Conservation (phyloP, 2,113 vertebrate genomes). For the Riparia riparia region DNA sequence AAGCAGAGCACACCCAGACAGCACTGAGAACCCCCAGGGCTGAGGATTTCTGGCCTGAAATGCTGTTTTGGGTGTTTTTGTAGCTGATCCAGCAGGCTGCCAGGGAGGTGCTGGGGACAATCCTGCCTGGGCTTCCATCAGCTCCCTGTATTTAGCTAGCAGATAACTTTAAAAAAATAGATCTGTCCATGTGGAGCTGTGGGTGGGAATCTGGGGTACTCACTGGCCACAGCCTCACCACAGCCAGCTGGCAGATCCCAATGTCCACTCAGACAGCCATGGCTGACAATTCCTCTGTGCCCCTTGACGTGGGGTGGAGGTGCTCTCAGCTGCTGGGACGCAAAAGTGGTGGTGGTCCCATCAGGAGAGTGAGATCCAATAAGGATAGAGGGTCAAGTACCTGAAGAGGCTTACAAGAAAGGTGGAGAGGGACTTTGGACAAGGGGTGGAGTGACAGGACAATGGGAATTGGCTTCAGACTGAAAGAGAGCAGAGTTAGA, state of each 20-base stretch:
- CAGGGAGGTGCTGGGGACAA: not conserved
- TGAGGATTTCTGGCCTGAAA: not conserved
- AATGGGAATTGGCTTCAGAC: rapidly evolving
- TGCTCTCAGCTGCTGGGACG: not conserved
- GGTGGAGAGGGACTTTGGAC: not conserved
- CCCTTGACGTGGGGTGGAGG: not conserved
- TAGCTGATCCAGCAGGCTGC: not conserved
- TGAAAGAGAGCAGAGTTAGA: not conserved
- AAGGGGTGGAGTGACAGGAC: not conserved
- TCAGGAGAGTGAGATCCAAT: not conserved
- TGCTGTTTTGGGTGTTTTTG: not conserved
- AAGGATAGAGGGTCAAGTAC: not conserved
- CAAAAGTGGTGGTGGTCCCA: not conserved
- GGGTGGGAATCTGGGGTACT: no score
- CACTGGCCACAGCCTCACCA: rapidly evolving
- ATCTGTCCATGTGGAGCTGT: rapidly evolving
- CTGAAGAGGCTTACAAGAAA: not conserved
- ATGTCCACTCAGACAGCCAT: rapidly evolving
- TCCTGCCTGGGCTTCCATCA: not conserved
- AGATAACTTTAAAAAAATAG: not conserved
- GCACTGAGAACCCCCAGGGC: not conserved
- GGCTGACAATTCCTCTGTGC: not conserved
- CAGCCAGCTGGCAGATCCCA: not conserved
- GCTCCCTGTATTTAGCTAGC: not conserved
- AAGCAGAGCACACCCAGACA: not conserved